Evolutionary conservation across 1,140 invertebrate genomes (phyloP).

Genomic region (Formica selysi): DNA sequence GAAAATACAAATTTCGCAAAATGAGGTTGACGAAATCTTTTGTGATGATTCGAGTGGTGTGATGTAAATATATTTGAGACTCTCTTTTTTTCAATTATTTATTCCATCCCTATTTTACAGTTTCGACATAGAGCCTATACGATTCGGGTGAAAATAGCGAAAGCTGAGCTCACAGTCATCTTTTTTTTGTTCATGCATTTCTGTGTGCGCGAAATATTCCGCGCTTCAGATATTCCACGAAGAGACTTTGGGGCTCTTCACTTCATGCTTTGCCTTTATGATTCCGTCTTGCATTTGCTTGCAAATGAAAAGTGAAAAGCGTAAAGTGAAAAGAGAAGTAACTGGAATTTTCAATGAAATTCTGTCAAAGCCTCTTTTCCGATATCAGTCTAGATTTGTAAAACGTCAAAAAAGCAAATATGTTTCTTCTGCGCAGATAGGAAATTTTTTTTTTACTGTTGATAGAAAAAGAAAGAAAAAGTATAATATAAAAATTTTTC

Average conservation of each 20-base stretch:
- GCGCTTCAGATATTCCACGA: conserved; percentile 22
- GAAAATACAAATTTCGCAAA: not conserved
- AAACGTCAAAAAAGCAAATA: conserved; percentile 22
- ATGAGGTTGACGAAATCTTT: conserved; percentile 16
- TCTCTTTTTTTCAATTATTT: not conserved
- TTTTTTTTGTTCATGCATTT: conserved; percentile 19
- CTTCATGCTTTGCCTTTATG: conserved; percentile 35
- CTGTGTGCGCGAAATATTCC: conserved; percentile 8
- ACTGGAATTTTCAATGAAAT: conserved; percentile 43
- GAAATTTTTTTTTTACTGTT: not conserved
- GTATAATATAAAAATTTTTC: too few species aligned
- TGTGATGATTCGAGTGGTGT: not conserved
- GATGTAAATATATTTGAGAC: not conserved
- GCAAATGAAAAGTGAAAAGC: conserved; percentile 51
- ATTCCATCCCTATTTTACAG: not conserved
- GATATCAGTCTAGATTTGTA: conserved; percentile 5
- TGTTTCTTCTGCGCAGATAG: not conserved
- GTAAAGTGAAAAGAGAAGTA: not conserved
- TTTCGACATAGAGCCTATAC: not conserved
- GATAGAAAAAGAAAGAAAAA: not conserved
- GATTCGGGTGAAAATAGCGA: conserved; percentile 4
- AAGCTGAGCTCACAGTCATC: not conserved
- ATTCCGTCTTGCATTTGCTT: not conserved
- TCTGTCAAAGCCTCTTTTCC: conserved; percentile 10
- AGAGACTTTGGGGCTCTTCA: conserved; percentile 15